Evolutionary conservation across 2,797 vertebrate species (phyloP).

Genomic region (Hippopotamyrus pictus): DNA sequence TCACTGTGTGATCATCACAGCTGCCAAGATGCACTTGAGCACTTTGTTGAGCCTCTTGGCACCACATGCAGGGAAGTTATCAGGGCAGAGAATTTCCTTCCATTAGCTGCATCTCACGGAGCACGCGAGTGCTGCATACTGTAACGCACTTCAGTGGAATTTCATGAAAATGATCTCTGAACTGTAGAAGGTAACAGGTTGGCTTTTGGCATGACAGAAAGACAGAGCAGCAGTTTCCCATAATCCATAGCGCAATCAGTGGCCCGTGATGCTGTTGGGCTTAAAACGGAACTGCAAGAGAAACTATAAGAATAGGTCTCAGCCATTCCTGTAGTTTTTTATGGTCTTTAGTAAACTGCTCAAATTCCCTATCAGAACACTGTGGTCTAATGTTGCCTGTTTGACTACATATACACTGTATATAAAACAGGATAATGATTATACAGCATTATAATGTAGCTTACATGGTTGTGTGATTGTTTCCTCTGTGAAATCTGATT

Average conservation of each 20-base stretch:
- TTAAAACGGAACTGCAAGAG: background rate
- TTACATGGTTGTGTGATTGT: background rate
- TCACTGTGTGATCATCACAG: background rate
- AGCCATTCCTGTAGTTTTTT: background rate
- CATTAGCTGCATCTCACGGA: background rate
- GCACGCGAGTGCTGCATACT: background rate
- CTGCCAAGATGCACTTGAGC: background rate
- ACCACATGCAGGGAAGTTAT: background rate
- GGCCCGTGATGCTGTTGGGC: background rate
- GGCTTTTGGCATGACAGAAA: background rate
- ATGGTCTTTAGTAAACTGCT: background rate
- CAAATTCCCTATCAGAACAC: background rate
- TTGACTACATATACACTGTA: background rate
- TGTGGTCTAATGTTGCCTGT: background rate
- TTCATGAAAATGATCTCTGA: background rate
- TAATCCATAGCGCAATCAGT: background rate
- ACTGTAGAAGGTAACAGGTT: background rate
- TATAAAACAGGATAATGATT: background rate
- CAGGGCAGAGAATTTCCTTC: background rate
- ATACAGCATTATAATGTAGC: background rate
- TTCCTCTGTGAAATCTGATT: background rate
- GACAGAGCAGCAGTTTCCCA: background rate
- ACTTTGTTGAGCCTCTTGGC: background rate
- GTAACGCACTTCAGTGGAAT: background rate
- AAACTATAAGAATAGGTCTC: background rate